Base-by-base conservation (phyloP, 2,113 vertebrate genomes). In the Nycticorax nycticorax region DNA sequence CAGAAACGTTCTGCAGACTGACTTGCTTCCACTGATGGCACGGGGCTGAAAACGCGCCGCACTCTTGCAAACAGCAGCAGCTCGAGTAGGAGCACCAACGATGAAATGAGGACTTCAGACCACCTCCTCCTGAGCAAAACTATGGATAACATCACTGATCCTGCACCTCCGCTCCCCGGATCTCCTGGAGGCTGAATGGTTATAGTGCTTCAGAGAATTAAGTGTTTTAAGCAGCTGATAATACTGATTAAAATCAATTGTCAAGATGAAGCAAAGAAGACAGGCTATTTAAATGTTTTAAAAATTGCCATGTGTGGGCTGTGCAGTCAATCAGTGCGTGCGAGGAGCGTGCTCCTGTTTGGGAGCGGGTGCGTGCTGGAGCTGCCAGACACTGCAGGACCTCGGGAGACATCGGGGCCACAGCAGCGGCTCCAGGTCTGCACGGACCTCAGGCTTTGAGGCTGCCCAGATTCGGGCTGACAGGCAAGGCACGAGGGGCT, bases 201-300 rank as follows among this genome's bases (percentile, higher is more conserved):
- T 50, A n/a, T 3, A 47, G 66, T 1, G 28, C 74, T 82, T 27
- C 37, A 37, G 35, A 69, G 76, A 80, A 84, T 64, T 60, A 47
- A 78, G 48, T 16, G 66, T 48, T 91, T 62, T 5, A 75, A 48
- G 81, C 86, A 81, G 88, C 83, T 78, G 92, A 86, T 91, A 75
- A 94, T 33, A 15, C 86, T 69, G 89, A 91, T 91, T 85, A 91
- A 93, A 94, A 50, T 66, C 88, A 35, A 93, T 89, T 92, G 91
- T 89, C 84, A 92, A 14, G 91, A 91, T 59, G 71, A 89, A 88
- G 81, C 9, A 24, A n/a, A 72, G 85, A 71, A 50, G 91, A 75
- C 48, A 82, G 66, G 89, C 77, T 53, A 41, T 48, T 75, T 6
- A 52, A 53, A 33, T 47, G 80, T 16, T 81, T 67, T 23, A 2